These are phyloP conservation scores for Stomorhina lunata DNA, from an alignment of 2,888 invertebrate genomes.

Conservation along the genomic window DNA sequence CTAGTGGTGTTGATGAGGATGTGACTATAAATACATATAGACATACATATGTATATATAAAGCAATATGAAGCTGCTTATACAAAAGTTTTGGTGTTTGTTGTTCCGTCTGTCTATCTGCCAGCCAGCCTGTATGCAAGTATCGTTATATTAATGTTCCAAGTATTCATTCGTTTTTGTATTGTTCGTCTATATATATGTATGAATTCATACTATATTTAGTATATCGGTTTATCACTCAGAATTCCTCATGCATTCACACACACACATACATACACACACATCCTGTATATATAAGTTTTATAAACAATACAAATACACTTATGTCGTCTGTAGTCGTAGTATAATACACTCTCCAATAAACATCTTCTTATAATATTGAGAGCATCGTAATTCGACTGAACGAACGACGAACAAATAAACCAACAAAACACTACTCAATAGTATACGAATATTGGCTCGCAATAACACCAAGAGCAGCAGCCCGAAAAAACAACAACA, in stretches of 20 bases:
- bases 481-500: neutral
- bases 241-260: neutral
- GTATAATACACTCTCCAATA: constrained; percentile 62
- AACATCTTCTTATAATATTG: constrained; percentile 62
- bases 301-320: constrained; percentile 43
- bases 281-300: neutral
- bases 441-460: constrained; percentile 38
- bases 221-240: constrained; percentile 25
- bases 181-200: constrained; percentile 37
- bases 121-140: too few relatives aligned
- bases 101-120: neutral
- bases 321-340: too few relatives aligned
- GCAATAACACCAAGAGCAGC: constrained; percentile 6
- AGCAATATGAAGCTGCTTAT: constrained; percentile 15
- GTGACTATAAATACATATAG: constrained; percentile 42
- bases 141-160: constrained; percentile 26
- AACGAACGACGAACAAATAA: constrained; percentile 38
- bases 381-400: constrained; percentile 60
- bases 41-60: too few relatives aligned
- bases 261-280: constrained; percentile 5
- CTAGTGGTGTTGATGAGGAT: constrained; percentile 59
- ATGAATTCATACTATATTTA: neutral
- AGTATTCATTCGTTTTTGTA: constrained; percentile 40
- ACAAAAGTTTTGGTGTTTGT: constrained; percentile 7
- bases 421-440: constrained; percentile 22